Conservation (phyloP, 2,113 vertebrate genomes). For the Oreochromis spilurus region DNA sequence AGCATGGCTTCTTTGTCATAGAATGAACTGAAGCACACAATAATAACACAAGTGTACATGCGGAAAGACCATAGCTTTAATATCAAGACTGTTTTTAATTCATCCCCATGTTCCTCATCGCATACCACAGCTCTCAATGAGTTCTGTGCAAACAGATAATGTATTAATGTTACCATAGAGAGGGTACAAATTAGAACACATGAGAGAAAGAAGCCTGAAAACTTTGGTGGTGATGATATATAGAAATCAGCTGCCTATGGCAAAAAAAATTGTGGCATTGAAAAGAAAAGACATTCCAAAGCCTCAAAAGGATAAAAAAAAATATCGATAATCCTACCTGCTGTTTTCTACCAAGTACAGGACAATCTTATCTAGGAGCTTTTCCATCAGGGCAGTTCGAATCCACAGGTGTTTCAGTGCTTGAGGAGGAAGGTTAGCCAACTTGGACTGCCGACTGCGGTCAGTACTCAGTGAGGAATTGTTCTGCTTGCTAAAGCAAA, state of each 20-base stretch:
- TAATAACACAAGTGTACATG: not conserved
- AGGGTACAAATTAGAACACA: not conserved
- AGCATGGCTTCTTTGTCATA: slow-evolving; percentile 95
- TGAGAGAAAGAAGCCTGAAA: not conserved
- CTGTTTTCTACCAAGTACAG: slow-evolving; percentile 92
- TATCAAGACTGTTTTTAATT: not conserved
- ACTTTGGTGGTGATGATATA: not conserved
- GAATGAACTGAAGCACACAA: slow-evolving; percentile 79
- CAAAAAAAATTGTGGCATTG: not conserved
- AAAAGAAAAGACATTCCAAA: not conserved
- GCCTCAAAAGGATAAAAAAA: not conserved
- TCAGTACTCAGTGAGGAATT: slow-evolving; percentile 82
- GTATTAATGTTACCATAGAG: not conserved
- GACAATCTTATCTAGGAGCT: slow-evolving; percentile 94
- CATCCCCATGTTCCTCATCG: not conserved
- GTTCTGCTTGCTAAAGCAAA: slow-evolving; percentile 79
- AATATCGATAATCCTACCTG: slow-evolving; percentile 71
- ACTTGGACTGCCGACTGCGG: slow-evolving; percentile 73
- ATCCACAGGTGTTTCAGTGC: slow-evolving; percentile 94
- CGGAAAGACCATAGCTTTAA: not conserved
- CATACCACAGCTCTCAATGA: not conserved
- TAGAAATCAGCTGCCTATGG: not conserved
- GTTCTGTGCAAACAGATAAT: not conserved
- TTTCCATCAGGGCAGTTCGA: slow-evolving; percentile 92
- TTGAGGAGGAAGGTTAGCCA: slow-evolving; percentile 84